Conservation (phyloP, 1,140 invertebrate genomes). For the Drosophila lini region DNA sequence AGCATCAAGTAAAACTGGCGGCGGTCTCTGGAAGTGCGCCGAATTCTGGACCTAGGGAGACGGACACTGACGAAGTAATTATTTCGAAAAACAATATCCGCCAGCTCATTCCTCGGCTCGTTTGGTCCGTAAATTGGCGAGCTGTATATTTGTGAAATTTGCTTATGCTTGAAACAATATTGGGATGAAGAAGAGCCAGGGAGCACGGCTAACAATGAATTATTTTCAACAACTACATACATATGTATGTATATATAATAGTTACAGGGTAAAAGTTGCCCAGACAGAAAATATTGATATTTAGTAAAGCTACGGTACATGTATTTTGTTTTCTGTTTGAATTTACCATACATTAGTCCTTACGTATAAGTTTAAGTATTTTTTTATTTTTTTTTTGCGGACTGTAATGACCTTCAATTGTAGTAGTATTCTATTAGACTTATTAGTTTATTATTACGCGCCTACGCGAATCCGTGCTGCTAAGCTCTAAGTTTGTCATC, state of each 20-base stretch:
- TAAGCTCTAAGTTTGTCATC: too few species aligned
- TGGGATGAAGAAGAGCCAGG: conserved; percentile 16
- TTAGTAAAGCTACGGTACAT: background rate
- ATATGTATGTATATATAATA: too few species aligned
- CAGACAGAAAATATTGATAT: background rate
- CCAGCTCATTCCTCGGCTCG: conserved; percentile 50
- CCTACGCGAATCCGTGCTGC: too few species aligned
- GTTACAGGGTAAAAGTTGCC: background rate
- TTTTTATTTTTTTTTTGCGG: too few species aligned
- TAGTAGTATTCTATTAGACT: too few species aligned
- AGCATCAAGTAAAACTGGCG: conserved; percentile 3
- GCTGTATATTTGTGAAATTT: conserved; percentile 69
- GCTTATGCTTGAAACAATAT: conserved; percentile 48
- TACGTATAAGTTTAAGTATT: too few species aligned
- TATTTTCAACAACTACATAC: background rate
- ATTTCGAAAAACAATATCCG: conserved; percentile 74
- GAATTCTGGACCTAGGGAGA: conserved; percentile 1
- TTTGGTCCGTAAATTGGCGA: conserved; percentile 56
- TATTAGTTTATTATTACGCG: too few species aligned
- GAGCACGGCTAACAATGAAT: background rate
- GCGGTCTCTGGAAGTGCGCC: background rate
- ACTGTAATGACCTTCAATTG: too few species aligned
- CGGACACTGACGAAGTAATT: conserved; percentile 44
- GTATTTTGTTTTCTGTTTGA: too few species aligned
- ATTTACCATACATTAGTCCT: too few species aligned